Evolutionary conservation across 2,113 vertebrate genomes (phyloP).

Genomic region (Aptenodytes forsteri): DNA sequence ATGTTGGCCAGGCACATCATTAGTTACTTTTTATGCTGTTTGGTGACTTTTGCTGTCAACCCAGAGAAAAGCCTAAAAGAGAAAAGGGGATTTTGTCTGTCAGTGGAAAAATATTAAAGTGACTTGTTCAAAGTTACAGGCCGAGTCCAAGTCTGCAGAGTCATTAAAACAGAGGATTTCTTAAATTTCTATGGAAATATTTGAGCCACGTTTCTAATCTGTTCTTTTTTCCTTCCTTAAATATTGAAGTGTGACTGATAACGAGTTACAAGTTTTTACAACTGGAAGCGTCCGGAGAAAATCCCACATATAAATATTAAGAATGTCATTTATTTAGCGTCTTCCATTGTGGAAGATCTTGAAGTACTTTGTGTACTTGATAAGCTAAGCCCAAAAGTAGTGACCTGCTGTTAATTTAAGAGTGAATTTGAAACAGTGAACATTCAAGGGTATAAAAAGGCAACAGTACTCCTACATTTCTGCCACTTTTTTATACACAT

Average conservation of each 20-base stretch:
- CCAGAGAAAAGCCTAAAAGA: neutral
- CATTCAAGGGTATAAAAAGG: neutral
- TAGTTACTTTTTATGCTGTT: neutral
- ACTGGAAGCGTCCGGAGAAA: neutral
- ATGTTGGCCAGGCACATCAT: neutral
- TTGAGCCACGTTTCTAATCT: neutral
- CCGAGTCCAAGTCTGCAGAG: neutral
- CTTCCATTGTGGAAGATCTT: neutral
- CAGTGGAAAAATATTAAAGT: neutral
- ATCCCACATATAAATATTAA: neutral
- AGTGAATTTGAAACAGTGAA: neutral
- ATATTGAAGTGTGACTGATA: neutral
- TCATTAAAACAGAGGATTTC: neutral
- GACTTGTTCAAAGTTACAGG: neutral
- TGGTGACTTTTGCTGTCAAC: neutral
- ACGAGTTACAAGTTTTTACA: neutral
- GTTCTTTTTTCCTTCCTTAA: neutral
- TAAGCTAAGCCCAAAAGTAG: neutral
- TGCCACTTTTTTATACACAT: neutral
- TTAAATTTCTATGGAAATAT: neutral
- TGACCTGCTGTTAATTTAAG: neutral
- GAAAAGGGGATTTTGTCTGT: neutral
- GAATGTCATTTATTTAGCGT: neutral
- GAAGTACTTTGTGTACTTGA: neutral
- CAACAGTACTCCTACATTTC: neutral